Evolutionary conservation across 2,113 vertebrate species (phyloP).

Genomic region (Todiramphus chloris): DNA sequence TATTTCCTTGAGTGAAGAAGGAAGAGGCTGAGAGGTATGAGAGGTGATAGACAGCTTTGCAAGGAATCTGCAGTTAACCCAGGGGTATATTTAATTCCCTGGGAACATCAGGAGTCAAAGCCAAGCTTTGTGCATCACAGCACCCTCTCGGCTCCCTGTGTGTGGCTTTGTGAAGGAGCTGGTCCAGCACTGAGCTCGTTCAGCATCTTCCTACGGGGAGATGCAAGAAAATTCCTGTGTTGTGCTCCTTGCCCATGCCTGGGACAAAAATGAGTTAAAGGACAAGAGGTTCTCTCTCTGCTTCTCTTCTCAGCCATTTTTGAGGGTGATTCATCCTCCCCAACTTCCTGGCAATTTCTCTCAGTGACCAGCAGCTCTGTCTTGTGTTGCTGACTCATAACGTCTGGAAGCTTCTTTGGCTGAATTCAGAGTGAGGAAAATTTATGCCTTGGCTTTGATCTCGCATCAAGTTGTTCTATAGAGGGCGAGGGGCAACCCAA

Average conservation of each 20-base stretch:
- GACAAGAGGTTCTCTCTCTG: neutral
- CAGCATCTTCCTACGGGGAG: neutral
- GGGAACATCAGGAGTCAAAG: neutral
- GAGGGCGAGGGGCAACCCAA: neutral
- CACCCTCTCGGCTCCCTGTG: accelerated
- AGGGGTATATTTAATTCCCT: neutral
- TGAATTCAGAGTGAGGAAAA: neutral
- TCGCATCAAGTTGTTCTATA: neutral
- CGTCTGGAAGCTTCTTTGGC: constrained; percentile 1
- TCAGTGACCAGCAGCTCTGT: neutral
- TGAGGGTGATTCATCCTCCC: constrained; percentile 3
- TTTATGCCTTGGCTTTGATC: neutral
- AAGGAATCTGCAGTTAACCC: neutral
- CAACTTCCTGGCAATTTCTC: neutral
- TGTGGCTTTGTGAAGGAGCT: neutral
- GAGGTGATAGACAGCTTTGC: neutral
- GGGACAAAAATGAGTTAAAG: neutral
- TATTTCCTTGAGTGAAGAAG: constrained; percentile 10
- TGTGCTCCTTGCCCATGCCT: neutral
- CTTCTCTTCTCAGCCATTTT: neutral
- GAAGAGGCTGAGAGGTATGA: neutral
- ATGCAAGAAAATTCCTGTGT: neutral
- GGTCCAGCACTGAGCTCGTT: neutral
- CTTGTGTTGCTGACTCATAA: constrained; percentile 26
- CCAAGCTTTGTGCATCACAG: neutral